A percentile compares a stretch with the other conserved stretches of the same genome.
Evolutionary conservation across 2,797 vertebrate species (phyloP).

Genomic region (Rhinogobio ventralis): DNA sequence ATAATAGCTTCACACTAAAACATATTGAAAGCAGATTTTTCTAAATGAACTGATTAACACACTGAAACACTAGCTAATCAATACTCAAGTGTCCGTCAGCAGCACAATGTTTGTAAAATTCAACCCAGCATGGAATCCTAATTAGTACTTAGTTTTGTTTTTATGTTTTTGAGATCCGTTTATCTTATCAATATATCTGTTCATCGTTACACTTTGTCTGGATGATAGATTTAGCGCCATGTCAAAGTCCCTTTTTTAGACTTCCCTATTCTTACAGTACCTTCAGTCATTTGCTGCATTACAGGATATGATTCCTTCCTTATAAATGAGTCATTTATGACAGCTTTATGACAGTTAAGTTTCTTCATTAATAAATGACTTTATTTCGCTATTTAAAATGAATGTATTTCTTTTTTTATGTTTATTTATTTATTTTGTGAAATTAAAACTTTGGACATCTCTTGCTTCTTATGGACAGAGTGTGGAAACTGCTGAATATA

Average conservation of each 20-base stretch:
- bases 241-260: slow-evolving; percentile 19
- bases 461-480: neutral
- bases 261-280: neutral
- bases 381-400: neutral
- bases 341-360: neutral
- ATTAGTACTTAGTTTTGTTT: neutral
- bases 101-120: neutral
- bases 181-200: neutral
- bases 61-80: slow-evolving; percentile 56
- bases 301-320: slow-evolving; percentile 10
- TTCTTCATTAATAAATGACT: neutral
- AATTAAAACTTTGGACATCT: neutral
- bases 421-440: neutral
- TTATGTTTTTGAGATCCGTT: neutral
- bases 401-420: neutral
- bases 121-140: neutral
- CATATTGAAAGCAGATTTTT: slow-evolving; percentile 59
- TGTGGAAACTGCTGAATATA: neutral
- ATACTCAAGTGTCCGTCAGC: slow-evolving; percentile 36
- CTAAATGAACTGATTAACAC: slow-evolving; percentile 56
- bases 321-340: neutral
- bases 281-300: neutral
- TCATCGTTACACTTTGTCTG: neutral
- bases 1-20: neutral
- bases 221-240: neutral